These are phyloP conservation scores for Vultur gryphus DNA, from an alignment of 2,797 vertebrate species.

Conservation along the genomic window DNA sequence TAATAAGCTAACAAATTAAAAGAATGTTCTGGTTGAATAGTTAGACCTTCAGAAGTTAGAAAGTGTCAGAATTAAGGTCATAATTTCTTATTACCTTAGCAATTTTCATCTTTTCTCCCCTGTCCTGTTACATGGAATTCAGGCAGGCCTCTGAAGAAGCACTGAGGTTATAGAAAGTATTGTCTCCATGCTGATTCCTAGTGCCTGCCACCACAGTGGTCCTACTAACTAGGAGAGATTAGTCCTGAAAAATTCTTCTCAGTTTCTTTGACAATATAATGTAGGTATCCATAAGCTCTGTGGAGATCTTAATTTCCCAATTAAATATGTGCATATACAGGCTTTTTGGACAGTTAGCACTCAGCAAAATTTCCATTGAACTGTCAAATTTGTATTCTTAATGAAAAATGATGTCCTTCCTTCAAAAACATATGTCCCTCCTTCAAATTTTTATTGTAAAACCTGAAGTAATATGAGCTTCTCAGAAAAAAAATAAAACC, in stretches of 20 bases:
- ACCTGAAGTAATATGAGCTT: neutral
- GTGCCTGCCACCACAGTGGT: neutral
- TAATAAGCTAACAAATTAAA: neutral
- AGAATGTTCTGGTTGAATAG: neutral
- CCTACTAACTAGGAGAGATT: neutral
- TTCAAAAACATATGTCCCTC: neutral
- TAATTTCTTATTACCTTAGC: neutral
- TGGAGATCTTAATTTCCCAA: neutral
- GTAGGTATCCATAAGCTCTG: neutral
- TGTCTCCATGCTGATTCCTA: neutral
- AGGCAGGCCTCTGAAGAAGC: neutral
- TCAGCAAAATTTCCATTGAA: neutral
- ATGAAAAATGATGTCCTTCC: neutral
- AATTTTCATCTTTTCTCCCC: neutral
- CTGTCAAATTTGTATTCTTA: neutral
- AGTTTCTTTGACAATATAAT: neutral
- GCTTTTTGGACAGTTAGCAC: neutral
- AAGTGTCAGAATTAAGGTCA: neutral
- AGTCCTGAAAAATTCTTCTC: neutral
- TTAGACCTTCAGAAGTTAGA: neutral
- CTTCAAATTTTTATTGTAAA: neutral
- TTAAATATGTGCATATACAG: neutral
- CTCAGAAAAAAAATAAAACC: neutral
- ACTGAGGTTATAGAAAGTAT: neutral
- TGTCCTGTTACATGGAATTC: neutral